Conservation (phyloP, 2,797 vertebrate species). For the Miichthys miiuy region DNA sequence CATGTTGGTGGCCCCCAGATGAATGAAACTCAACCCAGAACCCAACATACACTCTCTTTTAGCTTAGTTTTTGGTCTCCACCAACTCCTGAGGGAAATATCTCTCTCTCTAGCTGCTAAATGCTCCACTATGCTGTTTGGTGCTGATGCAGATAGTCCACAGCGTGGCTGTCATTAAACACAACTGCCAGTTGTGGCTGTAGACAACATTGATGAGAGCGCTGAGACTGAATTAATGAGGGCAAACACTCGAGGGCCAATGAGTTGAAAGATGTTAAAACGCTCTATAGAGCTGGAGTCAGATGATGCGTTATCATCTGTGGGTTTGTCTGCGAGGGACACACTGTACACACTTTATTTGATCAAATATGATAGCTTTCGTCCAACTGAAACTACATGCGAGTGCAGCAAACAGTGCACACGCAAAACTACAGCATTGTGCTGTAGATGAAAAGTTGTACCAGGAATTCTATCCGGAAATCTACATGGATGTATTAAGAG, state of each 20-base stretch:
- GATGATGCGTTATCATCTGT: neutral
- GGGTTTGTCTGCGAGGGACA: neutral
- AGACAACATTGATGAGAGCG: neutral
- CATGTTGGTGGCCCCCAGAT: neutral
- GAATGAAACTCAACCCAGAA: neutral
- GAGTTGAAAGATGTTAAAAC: slow-evolving; percentile 2
- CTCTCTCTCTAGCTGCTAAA: neutral
- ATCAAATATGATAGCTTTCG: neutral
- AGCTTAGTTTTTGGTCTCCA: neutral
- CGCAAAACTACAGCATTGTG: neutral
- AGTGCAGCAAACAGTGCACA: neutral
- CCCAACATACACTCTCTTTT: neutral
- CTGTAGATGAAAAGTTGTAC: neutral
- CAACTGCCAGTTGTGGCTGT: slow-evolving; percentile 3
- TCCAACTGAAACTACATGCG: accelerated
- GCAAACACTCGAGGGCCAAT: neutral
- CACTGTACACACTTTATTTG: neutral
- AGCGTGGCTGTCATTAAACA: neutral
- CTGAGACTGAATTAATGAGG: slow-evolving; percentile 6
- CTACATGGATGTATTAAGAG: neutral
- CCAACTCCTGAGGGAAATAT: neutral
- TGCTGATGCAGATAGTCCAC: neutral
- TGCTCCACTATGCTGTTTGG: neutral
- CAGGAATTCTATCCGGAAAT: neutral
- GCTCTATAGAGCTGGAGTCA: neutral